A percentile compares a stretch with the other conserved stretches of the same genome.
Conservation (phyloP, 1,140 invertebrate species). For the Homarus americanus region DNA sequence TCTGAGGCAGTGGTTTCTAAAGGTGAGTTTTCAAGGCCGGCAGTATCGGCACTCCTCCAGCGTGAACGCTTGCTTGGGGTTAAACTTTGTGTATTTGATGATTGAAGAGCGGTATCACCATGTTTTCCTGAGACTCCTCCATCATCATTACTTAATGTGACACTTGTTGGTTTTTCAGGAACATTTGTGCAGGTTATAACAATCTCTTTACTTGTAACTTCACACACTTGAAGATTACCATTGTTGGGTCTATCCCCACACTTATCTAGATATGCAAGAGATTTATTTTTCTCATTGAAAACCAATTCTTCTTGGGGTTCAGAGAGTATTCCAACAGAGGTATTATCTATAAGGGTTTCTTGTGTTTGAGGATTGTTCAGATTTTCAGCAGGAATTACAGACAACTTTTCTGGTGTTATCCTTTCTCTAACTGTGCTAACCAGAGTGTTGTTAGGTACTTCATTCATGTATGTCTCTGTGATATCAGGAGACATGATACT, state of each 20-base stretch:
- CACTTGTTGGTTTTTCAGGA: not conserved
- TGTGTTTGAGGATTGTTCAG: not conserved
- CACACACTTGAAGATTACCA: not conserved
- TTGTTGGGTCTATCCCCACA: not conserved
- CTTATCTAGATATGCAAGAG: too few relatives aligned
- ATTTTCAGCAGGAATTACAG: not conserved
- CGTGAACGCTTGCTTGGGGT: slow-evolving; percentile 50
- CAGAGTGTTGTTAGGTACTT: not conserved
- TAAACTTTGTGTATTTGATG: not conserved
- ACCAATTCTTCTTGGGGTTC: not conserved
- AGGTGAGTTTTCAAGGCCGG: slow-evolving; percentile 66
- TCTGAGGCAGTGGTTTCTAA: slow-evolving; percentile 65
- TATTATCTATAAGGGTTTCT: not conserved
- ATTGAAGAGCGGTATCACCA: not conserved
- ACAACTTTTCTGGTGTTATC: not conserved
- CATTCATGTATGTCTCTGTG: not conserved
- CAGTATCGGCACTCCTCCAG: slow-evolving; percentile 41
- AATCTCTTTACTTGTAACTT: not conserved
- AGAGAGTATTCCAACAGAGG: not conserved
- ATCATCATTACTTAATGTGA: not conserved
- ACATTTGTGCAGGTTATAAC: not conserved
- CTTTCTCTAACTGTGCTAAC: not conserved
- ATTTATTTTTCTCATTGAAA: not conserved
- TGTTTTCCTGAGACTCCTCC: not conserved
- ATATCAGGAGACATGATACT: not conserved